Evolutionary conservation across 2,113 vertebrate species (phyloP).

Genomic region (Corythornis madagascariensis): DNA sequence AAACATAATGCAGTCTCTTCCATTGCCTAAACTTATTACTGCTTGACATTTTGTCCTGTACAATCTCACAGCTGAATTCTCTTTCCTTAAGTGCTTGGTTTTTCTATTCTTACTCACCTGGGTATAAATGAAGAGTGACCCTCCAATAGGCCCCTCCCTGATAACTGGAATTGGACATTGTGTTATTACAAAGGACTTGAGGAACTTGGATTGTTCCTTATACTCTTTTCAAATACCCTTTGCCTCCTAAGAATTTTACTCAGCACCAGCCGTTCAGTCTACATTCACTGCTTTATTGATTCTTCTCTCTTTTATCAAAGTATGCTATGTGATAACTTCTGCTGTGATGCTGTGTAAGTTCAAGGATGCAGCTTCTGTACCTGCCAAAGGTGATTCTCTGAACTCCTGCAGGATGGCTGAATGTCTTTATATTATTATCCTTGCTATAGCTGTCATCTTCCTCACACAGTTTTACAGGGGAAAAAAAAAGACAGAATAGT

Average conservation of each 20-base stretch:
- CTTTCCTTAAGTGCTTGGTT: background rate
- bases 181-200: background rate
- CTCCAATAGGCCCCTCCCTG: background rate
- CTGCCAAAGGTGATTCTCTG: background rate
- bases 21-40: background rate
- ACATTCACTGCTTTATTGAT: background rate
- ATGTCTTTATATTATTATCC: background rate
- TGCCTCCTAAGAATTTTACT: background rate
- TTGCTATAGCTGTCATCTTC: background rate
- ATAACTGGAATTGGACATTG: background rate
- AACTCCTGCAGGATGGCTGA: background rate
- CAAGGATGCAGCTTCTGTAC: background rate
- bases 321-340: background rate
- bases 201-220: background rate
- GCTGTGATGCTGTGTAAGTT: fast-evolving
- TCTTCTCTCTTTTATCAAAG: constrained; percentile 1
- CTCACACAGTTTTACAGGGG: background rate
- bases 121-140: background rate
- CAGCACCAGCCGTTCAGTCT: background rate
- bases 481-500: constrained; percentile 4
- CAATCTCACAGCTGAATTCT: background rate
- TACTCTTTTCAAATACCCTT: background rate
- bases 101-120: background rate
- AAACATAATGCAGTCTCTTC: background rate
- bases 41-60: background rate